A percentile compares a stretch with the other conserved stretches of the same genome.
These are phyloP conservation scores for Lepidonotus clava DNA, from an alignment of 2,888 invertebrate species.

Conservation along the genomic window DNA sequence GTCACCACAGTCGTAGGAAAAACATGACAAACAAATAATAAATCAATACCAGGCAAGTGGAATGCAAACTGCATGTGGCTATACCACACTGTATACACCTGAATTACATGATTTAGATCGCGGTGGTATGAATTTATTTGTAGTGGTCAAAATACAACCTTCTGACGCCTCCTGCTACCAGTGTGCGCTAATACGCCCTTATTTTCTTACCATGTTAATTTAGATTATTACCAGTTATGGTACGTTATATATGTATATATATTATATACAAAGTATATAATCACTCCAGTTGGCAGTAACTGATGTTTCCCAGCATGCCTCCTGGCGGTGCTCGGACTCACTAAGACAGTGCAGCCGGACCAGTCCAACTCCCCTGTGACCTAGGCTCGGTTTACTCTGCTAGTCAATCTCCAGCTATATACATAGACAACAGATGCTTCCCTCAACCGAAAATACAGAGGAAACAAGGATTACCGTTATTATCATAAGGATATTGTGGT, in stretches of 20 bases:
- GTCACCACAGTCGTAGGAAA: too few relatives aligned
- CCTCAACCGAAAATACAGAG: background rate
- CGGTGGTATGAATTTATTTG: conserved; percentile 31
- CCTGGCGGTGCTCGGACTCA: conserved; percentile 26
- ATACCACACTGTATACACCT: background rate
- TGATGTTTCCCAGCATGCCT: background rate
- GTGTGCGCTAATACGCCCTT: conserved; percentile 52
- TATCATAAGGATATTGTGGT: conserved; percentile 30
- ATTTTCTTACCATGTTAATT: conserved; percentile 15
- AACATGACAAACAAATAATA: too few relatives aligned
- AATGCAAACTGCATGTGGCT: conserved; percentile 7
- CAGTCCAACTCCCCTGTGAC: background rate
- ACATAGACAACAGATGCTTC: conserved; percentile 24
- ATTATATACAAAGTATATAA: conserved; percentile 24
- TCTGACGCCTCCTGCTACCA: conserved; percentile 50
- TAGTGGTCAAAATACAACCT: conserved; percentile 22
- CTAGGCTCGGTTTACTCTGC: background rate
- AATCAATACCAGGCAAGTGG: background rate
- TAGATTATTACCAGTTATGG: conserved; percentile 31
- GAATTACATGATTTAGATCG: background rate
- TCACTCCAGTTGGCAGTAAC: conserved; percentile 25
- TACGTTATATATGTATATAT: conserved; percentile 26
- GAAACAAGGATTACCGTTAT: background rate
- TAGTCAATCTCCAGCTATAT: background rate
- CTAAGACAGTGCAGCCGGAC: conserved; percentile 3